Base-by-base conservation (phyloP, 35 echinoderm and acorn worm genomes). In the Ophioderma brevispina region DNA sequence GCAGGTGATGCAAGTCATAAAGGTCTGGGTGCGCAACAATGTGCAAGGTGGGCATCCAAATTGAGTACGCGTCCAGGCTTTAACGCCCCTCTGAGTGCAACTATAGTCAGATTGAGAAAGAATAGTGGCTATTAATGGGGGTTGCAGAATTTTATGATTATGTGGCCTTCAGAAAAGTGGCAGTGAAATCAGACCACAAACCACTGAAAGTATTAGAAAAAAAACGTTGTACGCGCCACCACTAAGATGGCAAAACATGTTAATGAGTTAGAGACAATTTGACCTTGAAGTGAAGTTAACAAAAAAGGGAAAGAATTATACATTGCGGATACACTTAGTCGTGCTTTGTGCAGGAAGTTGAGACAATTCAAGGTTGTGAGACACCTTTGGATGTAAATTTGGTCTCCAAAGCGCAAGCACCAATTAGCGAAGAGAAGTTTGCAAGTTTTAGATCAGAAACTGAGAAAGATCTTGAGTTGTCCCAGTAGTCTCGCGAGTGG, bases 101-200 rank as follows among this genome's bases (percentile, higher is more conserved):
- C 8, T 91, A 91, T 75, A 84, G 86, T 19, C 82, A 87, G 39
- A 96, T 91, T 11, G 91, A 93, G 78, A 97, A 97, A 55, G 95
- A 97, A 34, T 91, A 85, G 32, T 94, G 5, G 95, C 88, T 0
- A 97, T 97, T 33, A 43, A 89, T 15, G 86, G 75, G 75, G 0
- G 75, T 84, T 94, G 95, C 38, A 75, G 87, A 89, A 39, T 97
- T 94, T 38, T 86, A 97, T 56, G 92, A 94, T n/a, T 97, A 92
- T 49, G 85, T 97, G 8, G 94, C 91, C 40, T 85, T 85, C 0
- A 91, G 86, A 43, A 56, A 36, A 1, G 91, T 94, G 17, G 55
- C n/a, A 8, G 59, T 93, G n/a, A 3, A 93, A 0, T 49, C 85
- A 13, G 94, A 96, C 56, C 91, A 96, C 82, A 96, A 90, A 76